Evolutionary conservation across 2,888 invertebrate species (phyloP).

Genomic region (Sarcophaga caerulescens): DNA sequence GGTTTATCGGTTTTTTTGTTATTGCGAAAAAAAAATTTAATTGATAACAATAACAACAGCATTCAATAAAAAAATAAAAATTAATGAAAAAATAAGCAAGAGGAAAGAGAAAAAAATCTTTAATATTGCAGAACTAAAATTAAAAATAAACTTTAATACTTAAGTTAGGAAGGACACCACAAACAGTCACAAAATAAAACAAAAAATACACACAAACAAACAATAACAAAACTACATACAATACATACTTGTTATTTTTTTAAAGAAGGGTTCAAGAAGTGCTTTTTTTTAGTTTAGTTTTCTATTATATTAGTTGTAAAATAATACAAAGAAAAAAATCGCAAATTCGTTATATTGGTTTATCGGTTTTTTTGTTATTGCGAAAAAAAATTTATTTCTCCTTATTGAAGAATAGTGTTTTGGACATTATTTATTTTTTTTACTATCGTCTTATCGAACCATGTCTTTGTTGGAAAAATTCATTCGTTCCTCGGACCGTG

Average conservation of each 20-base stretch:
- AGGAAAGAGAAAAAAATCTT: conserved; percentile 39
- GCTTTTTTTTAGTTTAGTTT: no score
- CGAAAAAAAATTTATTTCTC: no score
- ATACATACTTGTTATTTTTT: no score
- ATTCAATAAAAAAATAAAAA: conserved; percentile 12
- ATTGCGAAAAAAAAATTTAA: no score
- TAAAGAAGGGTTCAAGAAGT: no score
- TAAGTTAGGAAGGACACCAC: conserved; percentile 57
- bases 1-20: no score
- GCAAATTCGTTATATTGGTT: no score
- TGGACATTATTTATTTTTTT: no score
- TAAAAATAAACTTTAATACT: conserved; percentile 50
- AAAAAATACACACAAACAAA: conserved; percentile 43
- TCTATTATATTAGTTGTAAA: no score
- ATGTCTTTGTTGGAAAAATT: not conserved
- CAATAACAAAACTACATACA: conserved; percentile 44
- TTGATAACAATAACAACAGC: conserved; percentile 26
- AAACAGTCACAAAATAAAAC: conserved; percentile 67
- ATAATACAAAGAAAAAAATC: no score
- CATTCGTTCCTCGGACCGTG: not conserved
- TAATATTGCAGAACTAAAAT: conserved; percentile 63
- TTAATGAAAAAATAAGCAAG: conserved; percentile 16
- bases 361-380: no score
- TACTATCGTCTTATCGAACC: not conserved
- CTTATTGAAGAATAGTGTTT: no score